Percentiles rank a stretch among this genome's conserved stretches.
These are phyloP conservation scores for Pachyramphus minor DNA, from an alignment of 2,113 vertebrate species.

Conservation along the genomic window DNA sequence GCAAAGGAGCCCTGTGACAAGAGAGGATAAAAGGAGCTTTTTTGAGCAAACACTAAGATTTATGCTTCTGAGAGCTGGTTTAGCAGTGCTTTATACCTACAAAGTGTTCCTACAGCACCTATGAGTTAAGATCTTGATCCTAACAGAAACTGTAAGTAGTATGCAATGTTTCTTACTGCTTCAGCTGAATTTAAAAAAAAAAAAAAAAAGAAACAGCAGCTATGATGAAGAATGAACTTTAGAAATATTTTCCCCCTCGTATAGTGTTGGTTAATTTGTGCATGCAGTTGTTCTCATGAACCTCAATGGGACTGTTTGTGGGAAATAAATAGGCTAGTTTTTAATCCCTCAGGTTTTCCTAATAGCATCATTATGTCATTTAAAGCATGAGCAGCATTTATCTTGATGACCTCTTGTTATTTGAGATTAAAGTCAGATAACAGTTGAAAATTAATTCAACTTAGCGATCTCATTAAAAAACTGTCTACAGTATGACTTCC, in stretches of 20 bases:
- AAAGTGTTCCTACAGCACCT: not conserved
- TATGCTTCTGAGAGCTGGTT: not conserved
- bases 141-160: not conserved
- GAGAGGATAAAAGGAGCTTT: not conserved
- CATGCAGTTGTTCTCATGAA: not conserved
- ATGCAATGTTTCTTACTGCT: not conserved
- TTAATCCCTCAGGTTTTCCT: constrained; percentile 19
- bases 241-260: not conserved
- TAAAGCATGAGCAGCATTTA: not conserved
- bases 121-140: not conserved
- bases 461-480: not conserved
- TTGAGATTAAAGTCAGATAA: constrained; percentile 25
- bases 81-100: not conserved
- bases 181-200: not conserved
- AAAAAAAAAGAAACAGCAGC: not conserved
- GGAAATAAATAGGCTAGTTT: not conserved
- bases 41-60: not conserved
- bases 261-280: not conserved
- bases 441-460: constrained; percentile 17
- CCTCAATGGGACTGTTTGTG: not conserved
- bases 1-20: not conserved
- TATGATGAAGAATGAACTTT: not conserved
- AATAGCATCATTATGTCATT: not conserved
- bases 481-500: not conserved
- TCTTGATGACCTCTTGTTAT: constrained; percentile 18